Evolutionary conservation across 2,888 invertebrate species (phyloP).

Genomic region (Poecilobothrus nobilitatus): DNA sequence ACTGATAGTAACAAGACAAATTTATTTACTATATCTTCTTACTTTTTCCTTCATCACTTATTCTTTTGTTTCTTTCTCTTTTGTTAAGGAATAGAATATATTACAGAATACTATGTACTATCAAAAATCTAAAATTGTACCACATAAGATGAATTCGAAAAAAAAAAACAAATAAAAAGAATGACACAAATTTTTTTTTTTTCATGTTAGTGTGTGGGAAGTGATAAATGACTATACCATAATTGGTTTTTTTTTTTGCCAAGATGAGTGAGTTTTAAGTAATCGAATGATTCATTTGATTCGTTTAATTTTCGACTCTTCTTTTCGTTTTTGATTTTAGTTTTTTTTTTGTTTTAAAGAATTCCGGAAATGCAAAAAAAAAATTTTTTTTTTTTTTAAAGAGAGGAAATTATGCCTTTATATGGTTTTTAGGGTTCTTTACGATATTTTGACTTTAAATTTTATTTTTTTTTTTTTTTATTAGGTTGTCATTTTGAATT

Average conservation of each 20-base stretch:
- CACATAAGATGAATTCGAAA: no score
- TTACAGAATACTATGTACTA: background rate
- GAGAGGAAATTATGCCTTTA: background rate
- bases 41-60: background rate
- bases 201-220: background rate
- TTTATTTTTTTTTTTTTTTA: no score
- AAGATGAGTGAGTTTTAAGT: background rate
- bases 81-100: no score
- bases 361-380: constrained; percentile 6
- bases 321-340: background rate
- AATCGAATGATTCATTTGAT: constrained; percentile 6
- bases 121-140: no score
- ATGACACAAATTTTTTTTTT: background rate
- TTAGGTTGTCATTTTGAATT: no score
- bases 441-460: no score
- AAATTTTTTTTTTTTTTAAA: background rate
- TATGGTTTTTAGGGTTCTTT: no score
- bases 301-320: background rate
- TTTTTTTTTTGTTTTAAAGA: background rate
- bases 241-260: background rate
- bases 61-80: background rate
- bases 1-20: background rate
- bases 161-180: background rate
- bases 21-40: background rate
- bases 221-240: background rate